phyloP scores from a whole-genome alignment of 2,888 invertebrate genomes.

The Synanthedon andrenaeformis region DNA sequence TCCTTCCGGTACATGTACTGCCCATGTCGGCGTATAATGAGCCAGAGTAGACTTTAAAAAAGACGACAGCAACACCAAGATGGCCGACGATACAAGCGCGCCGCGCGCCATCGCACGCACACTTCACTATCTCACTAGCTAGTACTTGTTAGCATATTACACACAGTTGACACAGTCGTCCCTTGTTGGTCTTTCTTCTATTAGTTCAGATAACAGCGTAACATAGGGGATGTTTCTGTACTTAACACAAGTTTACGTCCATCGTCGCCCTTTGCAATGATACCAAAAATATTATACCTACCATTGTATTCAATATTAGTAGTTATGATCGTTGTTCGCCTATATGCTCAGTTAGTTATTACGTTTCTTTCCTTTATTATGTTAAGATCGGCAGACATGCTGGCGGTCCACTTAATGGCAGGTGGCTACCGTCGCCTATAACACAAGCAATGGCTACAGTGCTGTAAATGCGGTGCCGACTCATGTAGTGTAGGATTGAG shows the following conservation, averaged over 20 bases:
- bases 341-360: no score
- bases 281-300: neutral
- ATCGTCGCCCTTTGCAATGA: neutral
- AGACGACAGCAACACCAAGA: slow-evolving; percentile 36
- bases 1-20: slow-evolving; percentile 82
- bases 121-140: slow-evolving; percentile 41
- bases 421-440: no score
- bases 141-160: slow-evolving; percentile 67
- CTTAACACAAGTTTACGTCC: neutral
- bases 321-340: no score
- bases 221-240: slow-evolving; percentile 17
- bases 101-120: slow-evolving; percentile 57
- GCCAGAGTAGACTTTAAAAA: slow-evolving; percentile 32
- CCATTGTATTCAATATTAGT: no score
- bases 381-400: no score
- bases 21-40: slow-evolving; percentile 87
- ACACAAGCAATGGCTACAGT: no score
- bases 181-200: neutral
- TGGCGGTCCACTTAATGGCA: no score
- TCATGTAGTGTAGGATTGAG: no score
- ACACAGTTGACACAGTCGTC: slow-evolving; percentile 33
- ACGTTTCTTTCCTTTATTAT: no score
- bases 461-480: no score
- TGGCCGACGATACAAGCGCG: slow-evolving; percentile 36
- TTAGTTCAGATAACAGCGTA: slow-evolving; percentile 9